Percentiles rank a stretch among this genome's conserved stretches.
phyloP scores from a whole-genome alignment of 2,797 vertebrate genomes.

The Cetoscarus ocellatus region DNA sequence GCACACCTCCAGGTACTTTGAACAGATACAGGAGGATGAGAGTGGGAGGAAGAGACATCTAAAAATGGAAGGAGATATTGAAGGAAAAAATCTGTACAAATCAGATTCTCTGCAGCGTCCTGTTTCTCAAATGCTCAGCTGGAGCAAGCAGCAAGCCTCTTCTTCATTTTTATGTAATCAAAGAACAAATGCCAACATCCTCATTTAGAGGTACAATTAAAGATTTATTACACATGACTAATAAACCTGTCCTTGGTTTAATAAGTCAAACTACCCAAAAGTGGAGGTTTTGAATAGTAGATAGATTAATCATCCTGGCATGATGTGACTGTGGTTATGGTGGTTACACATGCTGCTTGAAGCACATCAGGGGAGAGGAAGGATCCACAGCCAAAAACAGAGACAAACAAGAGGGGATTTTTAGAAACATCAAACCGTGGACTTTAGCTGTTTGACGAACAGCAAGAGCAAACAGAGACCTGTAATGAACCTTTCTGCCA shows the following conservation, averaged over 20 bases:
- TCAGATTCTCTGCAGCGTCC: conserved; percentile 7
- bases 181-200: conserved; percentile 13
- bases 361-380: conserved; percentile 41
- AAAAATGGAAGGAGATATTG: conserved; percentile 47
- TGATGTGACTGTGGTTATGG: conserved; percentile 24
- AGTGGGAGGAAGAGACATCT: conserved; percentile 65
- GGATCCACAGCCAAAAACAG: conserved; percentile 25
- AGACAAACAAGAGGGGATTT: conserved; percentile 46
- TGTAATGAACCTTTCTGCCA: conserved; percentile 39
- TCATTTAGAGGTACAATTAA: conserved; percentile 18
- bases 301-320: conserved; percentile 52
- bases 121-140: conserved; percentile 13
- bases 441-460: conserved; percentile 54
- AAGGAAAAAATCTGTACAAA: conserved; percentile 38
- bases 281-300: conserved; percentile 9
- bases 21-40: conserved; percentile 52
- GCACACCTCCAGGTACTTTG: conserved; percentile 64
- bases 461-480: conserved; percentile 11
- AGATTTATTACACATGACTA: conserved; percentile 18
- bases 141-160: background rate
- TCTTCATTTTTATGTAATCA: conserved; percentile 21
- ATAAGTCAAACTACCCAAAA: conserved; percentile 16
- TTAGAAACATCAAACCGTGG: conserved; percentile 52
- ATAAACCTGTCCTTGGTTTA: conserved; percentile 22
- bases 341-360: conserved; percentile 45